phyloP scores from a whole-genome alignment of 2,888 invertebrate genomes.

The Druceiella hillmani region DNA sequence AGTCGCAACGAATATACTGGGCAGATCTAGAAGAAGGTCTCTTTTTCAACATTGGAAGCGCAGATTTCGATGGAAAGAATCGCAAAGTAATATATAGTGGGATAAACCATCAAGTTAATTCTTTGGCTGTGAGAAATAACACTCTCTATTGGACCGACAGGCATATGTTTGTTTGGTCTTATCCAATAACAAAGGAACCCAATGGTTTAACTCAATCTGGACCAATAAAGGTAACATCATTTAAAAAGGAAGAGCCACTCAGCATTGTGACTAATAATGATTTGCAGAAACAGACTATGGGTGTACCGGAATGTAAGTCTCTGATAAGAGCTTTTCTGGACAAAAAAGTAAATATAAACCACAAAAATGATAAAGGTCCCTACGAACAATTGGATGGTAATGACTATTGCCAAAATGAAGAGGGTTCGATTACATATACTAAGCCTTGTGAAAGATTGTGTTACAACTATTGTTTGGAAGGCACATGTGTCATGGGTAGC shows the following conservation, averaged over 20 bases:
- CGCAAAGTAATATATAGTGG: slow-evolving; percentile 52
- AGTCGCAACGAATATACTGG: slow-evolving; percentile 67
- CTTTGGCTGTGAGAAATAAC: slow-evolving; percentile 66
- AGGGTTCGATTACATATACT: slow-evolving; percentile 25
- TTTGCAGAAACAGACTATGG: slow-evolving; percentile 35
- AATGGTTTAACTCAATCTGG: slow-evolving; percentile 19
- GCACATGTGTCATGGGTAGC: slow-evolving; percentile 47
- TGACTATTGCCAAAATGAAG: slow-evolving; percentile 45
- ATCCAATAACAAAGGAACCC: too few species aligned
- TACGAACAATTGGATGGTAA: slow-evolving; percentile 11
- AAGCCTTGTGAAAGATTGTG: slow-evolving; percentile 61
- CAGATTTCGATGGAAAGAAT: slow-evolving; percentile 65
- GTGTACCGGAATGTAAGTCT: slow-evolving; percentile 31
- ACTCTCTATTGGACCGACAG: slow-evolving; percentile 82
- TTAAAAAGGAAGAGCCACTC: slow-evolving; percentile 28
- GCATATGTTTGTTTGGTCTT: slow-evolving; percentile 62
- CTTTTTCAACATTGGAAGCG: slow-evolving; percentile 66
- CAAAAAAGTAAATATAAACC: too few species aligned
- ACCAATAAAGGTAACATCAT: slow-evolving; percentile 29
- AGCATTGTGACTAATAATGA: slow-evolving; percentile 39
- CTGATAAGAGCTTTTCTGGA: slow-evolving; percentile 31
- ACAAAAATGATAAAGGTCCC: too few species aligned
- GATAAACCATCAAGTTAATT: slow-evolving; percentile 62
- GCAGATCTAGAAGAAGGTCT: slow-evolving; percentile 67
- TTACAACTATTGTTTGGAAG: slow-evolving; percentile 66